Base-by-base conservation (phyloP, 1,140 invertebrate species). In the Helicorthomorpha holstii region DNA sequence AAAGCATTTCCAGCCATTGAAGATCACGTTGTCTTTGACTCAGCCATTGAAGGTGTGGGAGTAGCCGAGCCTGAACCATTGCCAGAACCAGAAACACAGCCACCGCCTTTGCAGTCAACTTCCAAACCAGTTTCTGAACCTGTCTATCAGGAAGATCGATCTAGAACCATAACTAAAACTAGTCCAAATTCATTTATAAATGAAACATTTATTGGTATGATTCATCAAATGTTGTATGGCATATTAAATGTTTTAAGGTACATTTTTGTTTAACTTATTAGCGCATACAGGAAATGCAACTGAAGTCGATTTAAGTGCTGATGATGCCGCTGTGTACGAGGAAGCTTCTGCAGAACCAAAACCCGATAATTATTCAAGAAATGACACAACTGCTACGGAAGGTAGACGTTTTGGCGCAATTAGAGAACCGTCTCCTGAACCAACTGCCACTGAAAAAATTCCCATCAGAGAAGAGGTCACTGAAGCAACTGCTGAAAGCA, bases 1-100 rank as follows among this genome's bases (percentile, higher is more conserved):
- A 57, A 57, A 49, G 51, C 54, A 14, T 57, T 57, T 48, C 56
- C 56, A 22, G 1, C 42, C 12, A 27, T 50, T 29, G 52, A 56
- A 22, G 50, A 34, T 7, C 49, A 60, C 22, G 22, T 55, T 2
- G 50, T 60, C 21, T 26, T 48, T 1, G 27, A 50, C 1, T 25
- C 24, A 1, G 16, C 49, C 22, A 24, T 12, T 0, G 49, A 54
- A 45, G 2, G 25, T 44, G n/a, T 49, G 23, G 10, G 24, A 16
- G 52, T 51, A 25, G 2, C 41, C 14, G 44, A 55, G 16, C 12
- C 53, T 1, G 14, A 55, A 22, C 42, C 46, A 23, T 25, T 50
- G 21, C 52, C 54, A 19, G 47, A 54, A 26, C 38, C 52, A 3
- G 34, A 50, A 16, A 7, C 29, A 34, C 7, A 34, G 7, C 7